Evolutionary conservation across 1,140 invertebrate species (phyloP), one percentile per base, ranked within the genome.

Genomic region (Drosophila rhopaloa): DNA sequence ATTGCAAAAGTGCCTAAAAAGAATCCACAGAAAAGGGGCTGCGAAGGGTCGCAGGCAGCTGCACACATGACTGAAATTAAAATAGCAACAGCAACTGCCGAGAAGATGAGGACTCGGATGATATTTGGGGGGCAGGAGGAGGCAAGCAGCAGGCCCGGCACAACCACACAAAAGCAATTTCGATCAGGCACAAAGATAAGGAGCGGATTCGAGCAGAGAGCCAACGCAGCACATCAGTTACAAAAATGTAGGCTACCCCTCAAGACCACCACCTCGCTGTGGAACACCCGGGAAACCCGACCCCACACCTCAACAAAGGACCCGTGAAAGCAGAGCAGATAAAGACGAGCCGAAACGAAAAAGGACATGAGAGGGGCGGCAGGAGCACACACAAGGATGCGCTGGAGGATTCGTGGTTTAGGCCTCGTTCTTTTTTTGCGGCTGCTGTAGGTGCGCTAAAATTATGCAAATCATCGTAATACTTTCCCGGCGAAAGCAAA

Each of bases 381-480:
- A n/a, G 8, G 27, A 19, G 47, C 68, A 51, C 14, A 51, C 14
- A 77, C 43, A 81, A 88, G 71, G 65, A 66, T 58, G 47, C 78
- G 65, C 56, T 63, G 54, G 65, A 72, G 68, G 67, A 72, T 72
- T 72, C 66, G 75, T 47, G 62, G 81, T 58, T 77, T 76, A 61
- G 66, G 61, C 60, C 77, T 68, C 65, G 55, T 60, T 51, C 29
- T 50, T 50, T 50, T 29, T 32, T 10, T 72, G 76, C 46, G 77
- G 84, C 66, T 79, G 67, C 65, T 80, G 84, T 74, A 88, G 83
- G 84, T 88, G 80, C 77, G 80, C 83, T 77, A 74, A 84, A 89
- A 89, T 89, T 89, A 89, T 89, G 84, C 84, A 89, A 89, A 89
- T 89, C 84, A 89, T 89, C 84, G 84, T 89, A 89, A 89, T 89